Evolutionary conservation across 2,797 vertebrate genomes (phyloP), one percentile per base, ranked within the genome.

Genomic region (Xenopus petersii): DNA sequence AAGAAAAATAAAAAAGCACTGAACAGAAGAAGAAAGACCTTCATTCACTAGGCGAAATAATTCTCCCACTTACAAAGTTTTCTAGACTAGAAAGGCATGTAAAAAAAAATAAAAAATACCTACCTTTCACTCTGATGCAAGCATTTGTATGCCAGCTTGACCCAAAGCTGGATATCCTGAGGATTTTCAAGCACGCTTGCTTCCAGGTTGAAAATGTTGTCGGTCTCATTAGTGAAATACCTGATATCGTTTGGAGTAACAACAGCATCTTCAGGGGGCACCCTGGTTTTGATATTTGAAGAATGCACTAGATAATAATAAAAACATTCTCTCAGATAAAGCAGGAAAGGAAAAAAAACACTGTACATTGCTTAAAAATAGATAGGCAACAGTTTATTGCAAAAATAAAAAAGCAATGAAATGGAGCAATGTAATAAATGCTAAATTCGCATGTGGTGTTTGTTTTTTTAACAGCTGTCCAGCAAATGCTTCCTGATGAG

Each of bases 151-250:
- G 97, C 94, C 61, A 99, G 87, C 81, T 98, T 98, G 89, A 99
- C 94, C 97, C 97, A 99, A 75, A 99, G 94, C 83, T 98, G 97
- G 11, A 94, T 92, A 85, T 97, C 93, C n/a, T 87, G 79, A 2
- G 97, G 94, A 60, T 93, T 96, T 86, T 98, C 96, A 64, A 94
- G 85, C 12, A 98, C 95, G 13, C 96, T 97, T 76, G 91, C 92
- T 90, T 99, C 97, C 88, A 99, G 89, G 84, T 98, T 98, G 3
- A 95, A 92, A 73, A 98, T 95, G 87, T 98, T 96, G 81, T 99
- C 97, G 0, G 97, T 98, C 82, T 98, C 97, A 30, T 89, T 97
- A 84, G 93, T 88, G 67, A 98, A 99, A 82, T 99, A 99, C 0
- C 97, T 91, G 59, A 94, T 91, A 86, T 98, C 97, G 67, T 98